A percentile compares a stretch with the other conserved stretches of the same genome.
Evolutionary conservation across 1,140 invertebrate genomes (phyloP).

Genomic region (Nasonia giraulti): DNA sequence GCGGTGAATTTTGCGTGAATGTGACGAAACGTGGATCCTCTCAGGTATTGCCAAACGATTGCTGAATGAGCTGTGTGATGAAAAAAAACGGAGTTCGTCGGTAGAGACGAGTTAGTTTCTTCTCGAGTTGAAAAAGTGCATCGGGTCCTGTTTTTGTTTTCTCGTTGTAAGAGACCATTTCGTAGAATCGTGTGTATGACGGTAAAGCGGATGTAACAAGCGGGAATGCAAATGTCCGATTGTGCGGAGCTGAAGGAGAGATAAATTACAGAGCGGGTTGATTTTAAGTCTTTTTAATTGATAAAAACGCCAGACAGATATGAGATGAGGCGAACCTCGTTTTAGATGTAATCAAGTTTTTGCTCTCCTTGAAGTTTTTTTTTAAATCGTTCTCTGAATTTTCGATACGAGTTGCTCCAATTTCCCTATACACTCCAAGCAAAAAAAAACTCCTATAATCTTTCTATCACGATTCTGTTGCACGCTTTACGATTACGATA

Average conservation of each 20-base stretch:
- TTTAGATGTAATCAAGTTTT: background rate
- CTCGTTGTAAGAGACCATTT: background rate
- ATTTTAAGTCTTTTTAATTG: slow-evolving; percentile 1
- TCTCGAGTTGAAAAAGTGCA: background rate
- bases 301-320: background rate
- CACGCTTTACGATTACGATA: background rate
- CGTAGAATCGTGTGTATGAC: background rate
- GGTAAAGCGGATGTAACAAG: background rate
- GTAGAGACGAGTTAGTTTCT: background rate
- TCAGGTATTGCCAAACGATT: no score
- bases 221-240: background rate
- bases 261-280: background rate
- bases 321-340: background rate
- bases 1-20: background rate
- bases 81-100: no score
- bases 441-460: background rate
- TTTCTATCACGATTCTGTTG: background rate
- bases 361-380: background rate
- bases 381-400: background rate
- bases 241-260: background rate
- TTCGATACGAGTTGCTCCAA: background rate
- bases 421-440: background rate
- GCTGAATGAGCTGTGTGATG: no score
- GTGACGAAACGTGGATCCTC: no score
- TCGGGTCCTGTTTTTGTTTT: background rate